Conservation (phyloP, 2,113 vertebrate genomes). For the Tetrax tetrax region DNA sequence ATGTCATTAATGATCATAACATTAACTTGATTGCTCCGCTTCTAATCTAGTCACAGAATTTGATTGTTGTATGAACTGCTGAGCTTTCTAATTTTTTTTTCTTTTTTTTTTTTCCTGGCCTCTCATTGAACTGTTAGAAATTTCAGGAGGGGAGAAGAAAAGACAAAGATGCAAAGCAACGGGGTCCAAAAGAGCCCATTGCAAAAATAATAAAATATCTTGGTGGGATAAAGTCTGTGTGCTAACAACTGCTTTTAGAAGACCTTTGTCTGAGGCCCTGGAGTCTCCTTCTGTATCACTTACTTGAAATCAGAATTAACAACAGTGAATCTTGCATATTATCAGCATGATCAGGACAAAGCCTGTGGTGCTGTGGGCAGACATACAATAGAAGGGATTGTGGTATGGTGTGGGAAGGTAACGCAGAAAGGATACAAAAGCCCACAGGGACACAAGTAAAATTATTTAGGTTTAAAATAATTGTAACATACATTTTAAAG, state of each 20-base stretch:
- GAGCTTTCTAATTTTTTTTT: neutral
- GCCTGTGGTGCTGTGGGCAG: neutral
- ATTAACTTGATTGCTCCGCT: neutral
- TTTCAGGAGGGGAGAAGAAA: neutral
- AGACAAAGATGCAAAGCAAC: neutral
- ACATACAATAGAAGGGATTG: neutral
- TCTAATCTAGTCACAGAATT: neutral
- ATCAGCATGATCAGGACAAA: slow-evolving; percentile 22
- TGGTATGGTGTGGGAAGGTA: neutral
- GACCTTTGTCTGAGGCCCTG: neutral
- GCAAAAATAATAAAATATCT: slow-evolving; percentile 13
- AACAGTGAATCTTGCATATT: neutral
- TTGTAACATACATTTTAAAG: neutral
- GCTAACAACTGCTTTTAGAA: neutral
- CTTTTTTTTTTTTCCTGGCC: neutral
- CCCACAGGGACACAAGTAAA: neutral
- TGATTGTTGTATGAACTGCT: neutral
- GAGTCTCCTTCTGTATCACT: neutral
- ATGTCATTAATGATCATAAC: neutral
- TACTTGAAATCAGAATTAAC: slow-evolving; percentile 41
- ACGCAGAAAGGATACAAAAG: neutral
- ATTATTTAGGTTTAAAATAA: neutral
- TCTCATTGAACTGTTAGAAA: neutral
- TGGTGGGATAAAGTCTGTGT: neutral
- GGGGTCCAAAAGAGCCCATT: neutral